Evolutionary conservation across 2,113 vertebrate genomes (phyloP), one percentile per base, ranked within the genome.

Genomic region (Corythaixoides concolor): DNA sequence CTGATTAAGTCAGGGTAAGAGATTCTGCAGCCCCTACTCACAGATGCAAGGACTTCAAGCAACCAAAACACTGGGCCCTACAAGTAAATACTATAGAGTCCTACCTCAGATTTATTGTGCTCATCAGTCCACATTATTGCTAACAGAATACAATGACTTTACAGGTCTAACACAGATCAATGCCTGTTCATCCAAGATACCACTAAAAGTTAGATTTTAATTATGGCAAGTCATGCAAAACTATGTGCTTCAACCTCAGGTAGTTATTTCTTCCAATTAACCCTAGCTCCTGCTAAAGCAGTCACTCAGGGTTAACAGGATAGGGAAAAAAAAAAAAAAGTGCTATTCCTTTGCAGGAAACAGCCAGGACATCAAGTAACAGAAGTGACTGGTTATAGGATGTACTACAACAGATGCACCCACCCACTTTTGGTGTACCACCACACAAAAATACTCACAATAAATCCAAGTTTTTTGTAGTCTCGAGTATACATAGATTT

Each of bases 401-500:
- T 5, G 11, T 30, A 37, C 16, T 55, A 26, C 12, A 89, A 83
- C 15, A 47, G 30, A 53, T 39, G 16, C 15, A n/a, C 15, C 30
- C 39, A 35, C 5, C 8, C 52, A 52, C 64, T 49, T 79, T 55
- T 19, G 60, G 21, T 24, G 50, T 28, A 15, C 2, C 28, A 63
- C 32, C 52, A 67, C 9, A n/a, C 53, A 68, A 63, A 81, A 76
- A 58, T 93, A 99, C 99, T 99, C 89, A 99, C 99, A 52, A 99
- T 99, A 95, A 99, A 99, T 77, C 99, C 99, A 16, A 99, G 99
- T 67, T 99, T 99, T 95, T 99, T 99, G 86, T 99, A 99, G 98
- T 99, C 99, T 32, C 99, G 98, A 2, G 99, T 99, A 97, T 99
- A 99, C 99, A 99, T 99, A 87, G 99, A 99, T 96, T 99, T 99